phyloP scores from a whole-genome alignment of 2,113 vertebrate species.

The Grammomys dolichurus region DNA sequence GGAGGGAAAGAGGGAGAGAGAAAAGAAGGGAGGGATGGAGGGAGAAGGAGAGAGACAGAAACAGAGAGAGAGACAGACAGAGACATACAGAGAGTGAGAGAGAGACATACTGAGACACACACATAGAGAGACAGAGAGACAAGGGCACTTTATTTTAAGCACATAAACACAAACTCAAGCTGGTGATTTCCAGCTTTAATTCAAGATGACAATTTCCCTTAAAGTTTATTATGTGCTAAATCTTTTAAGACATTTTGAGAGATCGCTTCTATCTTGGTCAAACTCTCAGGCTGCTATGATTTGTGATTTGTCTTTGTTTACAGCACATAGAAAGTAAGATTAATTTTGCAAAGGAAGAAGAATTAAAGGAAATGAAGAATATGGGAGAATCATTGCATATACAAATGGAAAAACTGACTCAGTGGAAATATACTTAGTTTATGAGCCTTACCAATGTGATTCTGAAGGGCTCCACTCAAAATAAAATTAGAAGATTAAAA shows the following conservation, averaged over 20 bases:
- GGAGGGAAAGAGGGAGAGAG: fast-evolving
- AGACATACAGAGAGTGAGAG: not conserved
- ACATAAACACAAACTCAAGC: not conserved
- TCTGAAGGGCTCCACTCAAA: not conserved
- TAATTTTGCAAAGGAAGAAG: not conserved
- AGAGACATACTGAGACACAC: no score
- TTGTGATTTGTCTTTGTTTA: slow-evolving; percentile 31
- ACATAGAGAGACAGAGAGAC: not conserved
- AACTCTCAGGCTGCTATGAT: not conserved
- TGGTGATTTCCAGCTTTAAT: not conserved
- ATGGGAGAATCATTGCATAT: not conserved
- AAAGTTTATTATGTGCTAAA: not conserved
- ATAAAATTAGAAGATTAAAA: not conserved
- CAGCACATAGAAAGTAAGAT: not conserved
- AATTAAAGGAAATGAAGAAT: not conserved
- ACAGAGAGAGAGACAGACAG: not conserved
- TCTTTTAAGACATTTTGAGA: not conserved
- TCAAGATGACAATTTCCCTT: not conserved
- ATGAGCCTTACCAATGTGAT: not conserved
- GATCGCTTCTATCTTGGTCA: not conserved
- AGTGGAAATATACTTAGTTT: not conserved
- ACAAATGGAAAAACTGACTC: not conserved
- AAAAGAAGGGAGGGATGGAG: not conserved
- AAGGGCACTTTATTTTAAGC: not conserved
- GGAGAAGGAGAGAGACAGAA: not conserved